phyloP scores from a whole-genome alignment of 2,113 vertebrate genomes.

The Solenodon paradoxus region DNA sequence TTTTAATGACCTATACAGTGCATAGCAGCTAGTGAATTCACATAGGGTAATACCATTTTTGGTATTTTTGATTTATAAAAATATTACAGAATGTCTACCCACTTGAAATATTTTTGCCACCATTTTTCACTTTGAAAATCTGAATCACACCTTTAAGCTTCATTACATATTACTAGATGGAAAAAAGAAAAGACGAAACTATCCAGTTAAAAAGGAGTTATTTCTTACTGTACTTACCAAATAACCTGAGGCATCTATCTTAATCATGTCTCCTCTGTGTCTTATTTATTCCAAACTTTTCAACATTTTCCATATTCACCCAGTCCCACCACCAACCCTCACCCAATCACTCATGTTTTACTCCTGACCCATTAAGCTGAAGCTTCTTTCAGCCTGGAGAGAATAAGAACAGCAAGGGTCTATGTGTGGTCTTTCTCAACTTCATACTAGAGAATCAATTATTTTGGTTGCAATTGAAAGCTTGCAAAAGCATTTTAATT shows the following conservation, averaged over 20 bases:
- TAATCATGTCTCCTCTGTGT: neutral
- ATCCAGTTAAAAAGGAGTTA: neutral
- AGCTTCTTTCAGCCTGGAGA: neutral
- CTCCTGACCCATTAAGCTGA: neutral
- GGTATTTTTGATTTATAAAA: neutral
- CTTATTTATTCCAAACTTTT: neutral
- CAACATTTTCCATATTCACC: neutral
- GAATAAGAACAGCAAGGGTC: neutral
- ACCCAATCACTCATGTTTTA: neutral
- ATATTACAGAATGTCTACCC: neutral
- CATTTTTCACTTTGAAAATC: neutral
- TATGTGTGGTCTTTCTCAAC: neutral
- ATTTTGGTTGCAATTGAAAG: neutral
- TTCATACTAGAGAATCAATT: neutral
- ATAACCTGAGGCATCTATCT: neutral
- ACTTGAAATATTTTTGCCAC: neutral
- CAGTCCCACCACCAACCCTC: neutral
- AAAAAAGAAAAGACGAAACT: neutral
- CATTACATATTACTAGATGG: neutral
- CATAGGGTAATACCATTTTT: neutral
- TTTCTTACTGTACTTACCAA: neutral
- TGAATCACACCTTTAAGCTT: conserved; percentile 1
- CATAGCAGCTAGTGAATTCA: neutral
- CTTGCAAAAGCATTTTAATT: neutral
- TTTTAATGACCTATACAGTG: neutral